phyloP scores from a whole-genome alignment of 2,888 invertebrate species.

The Lithosia quadra region DNA sequence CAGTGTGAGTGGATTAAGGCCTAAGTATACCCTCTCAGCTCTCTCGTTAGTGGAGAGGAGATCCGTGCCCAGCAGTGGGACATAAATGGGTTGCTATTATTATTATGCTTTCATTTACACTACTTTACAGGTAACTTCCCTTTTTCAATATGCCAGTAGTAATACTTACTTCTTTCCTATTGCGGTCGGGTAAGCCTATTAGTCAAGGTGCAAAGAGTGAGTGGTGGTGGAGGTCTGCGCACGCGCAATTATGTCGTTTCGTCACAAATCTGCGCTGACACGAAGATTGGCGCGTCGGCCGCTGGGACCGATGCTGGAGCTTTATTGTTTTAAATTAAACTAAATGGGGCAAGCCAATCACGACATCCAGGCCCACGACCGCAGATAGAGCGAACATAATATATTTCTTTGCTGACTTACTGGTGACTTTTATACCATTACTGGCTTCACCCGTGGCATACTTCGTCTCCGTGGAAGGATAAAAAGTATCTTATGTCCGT shows the following conservation, averaged over 20 bases:
- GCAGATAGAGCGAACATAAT: not conserved
- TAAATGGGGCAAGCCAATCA: constrained; percentile 48
- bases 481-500: no score
- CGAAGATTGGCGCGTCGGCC: constrained; percentile 39
- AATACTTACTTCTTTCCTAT: not conserved
- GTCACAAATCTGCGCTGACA: constrained; percentile 42
- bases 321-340: constrained; percentile 66
- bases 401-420: not conserved
- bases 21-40: no score
- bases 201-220: not conserved
- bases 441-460: no score
- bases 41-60: no score
- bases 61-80: no score
- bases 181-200: not conserved
- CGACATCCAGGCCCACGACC: constrained; percentile 15
- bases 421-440: no score
- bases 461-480: no score
- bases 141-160: not conserved
- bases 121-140: not conserved
- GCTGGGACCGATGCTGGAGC: constrained; percentile 33
- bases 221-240: constrained; percentile 28
- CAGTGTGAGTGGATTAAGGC: no score
- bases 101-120: no score
- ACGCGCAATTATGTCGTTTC: constrained; percentile 15
- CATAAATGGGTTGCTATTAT: no score